Percentiles rank a stretch among this genome's conserved stretches.
These are phyloP conservation scores for Drosophila burlai DNA, from an alignment of 1,140 invertebrate genomes.

Conservation along the genomic window DNA sequence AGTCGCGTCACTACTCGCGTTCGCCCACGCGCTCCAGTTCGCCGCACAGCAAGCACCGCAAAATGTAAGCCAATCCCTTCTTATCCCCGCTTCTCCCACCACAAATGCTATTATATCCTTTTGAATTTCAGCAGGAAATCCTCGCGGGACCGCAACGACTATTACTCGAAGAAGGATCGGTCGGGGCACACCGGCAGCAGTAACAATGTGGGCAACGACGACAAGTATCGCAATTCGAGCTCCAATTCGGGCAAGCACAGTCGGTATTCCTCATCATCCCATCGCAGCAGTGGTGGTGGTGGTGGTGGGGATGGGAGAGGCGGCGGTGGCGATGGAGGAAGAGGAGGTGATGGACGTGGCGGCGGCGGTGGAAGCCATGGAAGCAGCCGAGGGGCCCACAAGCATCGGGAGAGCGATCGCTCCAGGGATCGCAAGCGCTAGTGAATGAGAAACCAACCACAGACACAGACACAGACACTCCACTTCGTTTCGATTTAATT, in stretches of 20 bases:
- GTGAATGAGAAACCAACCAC: not conserved
- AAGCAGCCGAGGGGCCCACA: slow-evolving; percentile 62
- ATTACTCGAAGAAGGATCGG: slow-evolving; percentile 76
- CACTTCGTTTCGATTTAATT: slow-evolving; percentile 22
- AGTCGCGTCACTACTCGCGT: slow-evolving; percentile 79
- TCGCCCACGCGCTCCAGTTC: slow-evolving; percentile 79
- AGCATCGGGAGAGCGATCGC: slow-evolving; percentile 75
- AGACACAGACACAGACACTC: slow-evolving; percentile 3
- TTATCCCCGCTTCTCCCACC: not conserved
- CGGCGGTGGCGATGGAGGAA: slow-evolving; percentile 14
- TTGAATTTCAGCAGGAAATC: slow-evolving; percentile 51
- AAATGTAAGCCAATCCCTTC: slow-evolving; percentile 52
- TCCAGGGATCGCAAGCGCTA: slow-evolving; percentile 81
- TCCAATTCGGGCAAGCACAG: slow-evolving; percentile 73
- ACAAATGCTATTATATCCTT: no score
- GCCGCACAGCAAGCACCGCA: slow-evolving; percentile 81
- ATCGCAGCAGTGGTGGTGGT: slow-evolving; percentile 49
- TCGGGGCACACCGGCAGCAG: slow-evolving; percentile 54
- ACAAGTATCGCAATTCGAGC: slow-evolving; percentile 72
- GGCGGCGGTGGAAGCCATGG: slow-evolving; percentile 14
- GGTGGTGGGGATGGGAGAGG: slow-evolving; percentile 23
- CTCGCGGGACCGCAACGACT: slow-evolving; percentile 73
- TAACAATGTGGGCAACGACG: slow-evolving; percentile 58
- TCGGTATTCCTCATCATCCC: slow-evolving; percentile 56
- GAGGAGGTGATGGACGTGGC: slow-evolving; percentile 15